phyloP scores from a whole-genome alignment of 2,888 invertebrate genomes.

The Carabus problematicus region DNA sequence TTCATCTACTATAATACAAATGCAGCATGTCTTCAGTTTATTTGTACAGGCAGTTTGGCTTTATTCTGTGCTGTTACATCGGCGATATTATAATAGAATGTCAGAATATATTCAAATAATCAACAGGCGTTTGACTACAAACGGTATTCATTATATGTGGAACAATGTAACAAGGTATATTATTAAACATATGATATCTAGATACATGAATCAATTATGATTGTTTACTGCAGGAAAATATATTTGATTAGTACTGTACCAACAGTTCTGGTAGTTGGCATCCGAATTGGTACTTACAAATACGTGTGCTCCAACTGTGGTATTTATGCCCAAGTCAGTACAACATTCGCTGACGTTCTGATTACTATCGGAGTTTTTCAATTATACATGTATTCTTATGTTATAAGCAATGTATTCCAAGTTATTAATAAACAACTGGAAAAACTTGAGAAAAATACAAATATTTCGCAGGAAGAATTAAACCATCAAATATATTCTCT shows the following conservation, averaged over 20 bases:
- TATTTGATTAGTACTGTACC: background rate
- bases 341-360: constrained; percentile 12
- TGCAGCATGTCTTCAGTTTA: background rate
- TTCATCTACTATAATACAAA: background rate
- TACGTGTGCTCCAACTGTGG: constrained; percentile 7
- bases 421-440: constrained; percentile 4
- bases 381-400: background rate
- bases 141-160: no score
- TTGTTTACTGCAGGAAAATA: constrained; percentile 5
- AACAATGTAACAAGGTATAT: no score
- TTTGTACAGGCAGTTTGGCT: background rate
- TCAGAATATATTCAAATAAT: no score
- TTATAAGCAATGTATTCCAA: background rate
- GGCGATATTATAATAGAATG: background rate
- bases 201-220: background rate
- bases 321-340: background rate
- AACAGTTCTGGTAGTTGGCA: background rate
- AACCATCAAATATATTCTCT: background rate
- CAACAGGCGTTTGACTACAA: no score
- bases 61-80: background rate
- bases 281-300: background rate
- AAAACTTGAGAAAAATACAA: background rate
- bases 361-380: background rate
- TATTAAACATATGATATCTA: no score
- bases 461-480: background rate